Base-by-base conservation (phyloP, 2,797 vertebrate species). In the Trachops cirrhosus region DNA sequence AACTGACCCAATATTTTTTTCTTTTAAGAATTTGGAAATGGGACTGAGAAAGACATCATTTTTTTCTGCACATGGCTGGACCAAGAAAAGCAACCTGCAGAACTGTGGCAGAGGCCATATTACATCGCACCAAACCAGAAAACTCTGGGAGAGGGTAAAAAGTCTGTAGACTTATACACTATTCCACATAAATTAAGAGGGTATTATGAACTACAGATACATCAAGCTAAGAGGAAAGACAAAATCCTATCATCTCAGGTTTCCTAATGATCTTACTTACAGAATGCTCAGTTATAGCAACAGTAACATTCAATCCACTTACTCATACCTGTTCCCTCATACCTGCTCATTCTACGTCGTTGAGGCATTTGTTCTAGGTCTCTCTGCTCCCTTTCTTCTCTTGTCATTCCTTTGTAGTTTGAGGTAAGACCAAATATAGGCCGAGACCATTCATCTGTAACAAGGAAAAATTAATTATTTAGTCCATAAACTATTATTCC, bases 391-490 rank as follows among this genome's bases (percentile, higher is more conserved):
- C 99, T 98, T 98, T 99, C 99, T 97, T 99, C 99, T 93, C 99
- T 98, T 24, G 99, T 99, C 99, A 99, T 99, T 48, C 99, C 99
- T 96, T 99, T 99, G 96, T 99, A 99, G 98, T 99, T 99, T 22
- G 99, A 99, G 9, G 99, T 99, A 96, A 99, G 97, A 77, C 99
- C 99, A 48, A 99, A 99, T 98, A 99, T 99, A 3, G 99, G 99
- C 84, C 99, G 98, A 5, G 99, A 99, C 99, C 99, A 99, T 93
- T 99, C 99, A 93, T 99, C 99, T 99, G 94, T 14, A 94, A 91
- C n/a, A 95, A 95, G 71, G 50, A 68, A 54, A 84, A 87, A 48
- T n/a, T 9, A 70, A 37, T 14, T 57, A n/a, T 62, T 94, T 86
- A 78, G 77, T n/a, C 6, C 9, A 86, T 9, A 68, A 78, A 90